A percentile compares a stretch with the other conserved stretches of the same genome.
phyloP scores from a whole-genome alignment of 2,888 invertebrate species.

The Parasteatoda lunata region DNA sequence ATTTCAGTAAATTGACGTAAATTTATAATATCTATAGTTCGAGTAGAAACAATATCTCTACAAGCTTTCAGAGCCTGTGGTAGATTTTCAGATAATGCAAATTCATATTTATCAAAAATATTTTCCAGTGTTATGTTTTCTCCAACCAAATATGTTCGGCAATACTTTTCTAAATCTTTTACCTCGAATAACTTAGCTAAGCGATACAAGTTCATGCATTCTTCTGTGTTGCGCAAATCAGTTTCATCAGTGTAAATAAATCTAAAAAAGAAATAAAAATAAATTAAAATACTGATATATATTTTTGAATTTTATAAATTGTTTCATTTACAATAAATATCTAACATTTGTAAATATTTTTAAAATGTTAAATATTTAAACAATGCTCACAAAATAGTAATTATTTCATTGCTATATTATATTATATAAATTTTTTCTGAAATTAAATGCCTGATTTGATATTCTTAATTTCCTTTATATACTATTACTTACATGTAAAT shows the following conservation, averaged over 20 bases:
- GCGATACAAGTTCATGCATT: neutral
- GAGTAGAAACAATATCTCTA: neutral
- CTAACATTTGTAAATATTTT: no score
- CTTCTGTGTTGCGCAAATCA: neutral
- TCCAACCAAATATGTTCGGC: neutral
- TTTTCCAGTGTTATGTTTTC: neutral
- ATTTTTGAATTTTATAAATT: no score
- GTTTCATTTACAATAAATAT: no score
- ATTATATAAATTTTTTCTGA: no score
- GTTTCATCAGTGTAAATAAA: neutral
- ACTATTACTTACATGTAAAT: no score
- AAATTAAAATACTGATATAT: no score
- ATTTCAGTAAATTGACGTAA: neutral
- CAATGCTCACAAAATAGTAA: no score
- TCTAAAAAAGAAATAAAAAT: neutral
- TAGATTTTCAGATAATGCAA: neutral
- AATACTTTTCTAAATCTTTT: neutral
- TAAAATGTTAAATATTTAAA: no score
- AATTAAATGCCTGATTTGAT: no score
- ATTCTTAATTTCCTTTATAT: no score
- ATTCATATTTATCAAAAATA: constrained; percentile 1
- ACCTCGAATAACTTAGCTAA: neutral
- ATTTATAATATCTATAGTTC: neutral
- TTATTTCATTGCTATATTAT: no score
- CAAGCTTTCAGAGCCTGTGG: neutral